Evolutionary conservation across 2,113 vertebrate genomes (phyloP), one percentile per base, ranked within the genome.

Genomic region (Cricetomys ansorgei): DNA sequence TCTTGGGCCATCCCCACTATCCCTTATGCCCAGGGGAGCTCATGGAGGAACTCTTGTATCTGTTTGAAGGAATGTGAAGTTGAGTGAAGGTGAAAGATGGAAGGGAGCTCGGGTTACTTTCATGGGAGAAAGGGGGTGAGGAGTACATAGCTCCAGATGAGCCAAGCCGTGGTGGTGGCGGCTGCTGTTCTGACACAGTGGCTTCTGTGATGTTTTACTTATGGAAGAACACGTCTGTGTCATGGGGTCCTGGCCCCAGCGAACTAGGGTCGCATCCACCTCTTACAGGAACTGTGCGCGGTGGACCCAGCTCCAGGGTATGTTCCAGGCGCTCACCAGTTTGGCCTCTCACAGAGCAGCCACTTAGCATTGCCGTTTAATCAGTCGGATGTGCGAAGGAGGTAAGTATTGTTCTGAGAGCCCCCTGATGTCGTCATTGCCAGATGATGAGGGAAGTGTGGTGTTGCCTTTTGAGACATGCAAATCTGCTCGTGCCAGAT

Each of bases 341-440:
- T 99, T 85, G 99, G 99, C 57, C 98, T 98, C 34, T 97, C 98
- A 17, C 98, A 90, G 98, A 97, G 98, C 97, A 99, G 99, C 97
- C 99, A 99, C 97, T 98, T 99, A 94, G 98, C 99, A 53, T 97
- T 99, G 94, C 98, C 95, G 91, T 99, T 99, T 90, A 98, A 99
- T 94, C 99, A 99, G 53, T 98, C 96, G 57, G 65, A 97, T 7
- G 98, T 99, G 93, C 99, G 99, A 83, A 99, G 98, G 86, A 99
- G 99, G 99, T 99, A 96, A 94, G 99, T 97, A 19, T 65, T 95
- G 17, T 85, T 21, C 15, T 13, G 0, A 45, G 67, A 76, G 75
- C 43, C 34, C 75, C 23, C 10, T 53, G 27, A 3, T 8, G 15
- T 1, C 3, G 2, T 23, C 5, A 1, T n/a, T 13, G 31, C 6